Percentiles rank a stretch among this genome's conserved stretches.
phyloP scores from a whole-genome alignment of 2,797 vertebrate species.

The Tarsius wallacei region DNA sequence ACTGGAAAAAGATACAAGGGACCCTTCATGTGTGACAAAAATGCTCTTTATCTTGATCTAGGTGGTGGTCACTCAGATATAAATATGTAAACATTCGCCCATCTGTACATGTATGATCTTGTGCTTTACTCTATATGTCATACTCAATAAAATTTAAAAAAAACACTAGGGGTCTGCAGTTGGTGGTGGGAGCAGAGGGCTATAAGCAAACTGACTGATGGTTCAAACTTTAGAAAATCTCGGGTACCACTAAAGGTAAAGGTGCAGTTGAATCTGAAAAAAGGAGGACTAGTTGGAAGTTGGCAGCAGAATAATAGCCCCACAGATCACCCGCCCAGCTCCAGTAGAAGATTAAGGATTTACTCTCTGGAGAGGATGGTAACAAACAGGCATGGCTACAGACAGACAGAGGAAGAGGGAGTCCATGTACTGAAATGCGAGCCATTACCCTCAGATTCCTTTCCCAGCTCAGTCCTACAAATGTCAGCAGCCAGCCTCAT shows the following conservation, averaged over 20 bases:
- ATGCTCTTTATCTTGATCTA: neutral
- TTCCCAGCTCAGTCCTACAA: neutral
- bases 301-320: neutral
- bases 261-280: neutral
- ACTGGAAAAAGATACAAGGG: neutral
- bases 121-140: neutral
- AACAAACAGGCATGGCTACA: neutral
- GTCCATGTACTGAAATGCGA: neutral
- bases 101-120: neutral
- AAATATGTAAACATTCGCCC: neutral
- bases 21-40: neutral
- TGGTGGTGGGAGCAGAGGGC: neutral
- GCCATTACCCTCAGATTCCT: neutral
- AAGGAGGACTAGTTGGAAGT: neutral
- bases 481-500: neutral
- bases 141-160: neutral
- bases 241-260: neutral
- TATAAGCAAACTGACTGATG: neutral
- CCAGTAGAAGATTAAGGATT: neutral
- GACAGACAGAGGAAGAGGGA: neutral
- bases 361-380: neutral
- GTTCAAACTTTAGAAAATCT: neutral
- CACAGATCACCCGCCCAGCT: neutral
- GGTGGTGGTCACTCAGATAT: neutral
- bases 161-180: neutral